A percentile compares a stretch with the other conserved stretches of the same genome.
phyloP scores from a whole-genome alignment of 2,797 vertebrate species.

The Neosilurus hyrtlii region DNA sequence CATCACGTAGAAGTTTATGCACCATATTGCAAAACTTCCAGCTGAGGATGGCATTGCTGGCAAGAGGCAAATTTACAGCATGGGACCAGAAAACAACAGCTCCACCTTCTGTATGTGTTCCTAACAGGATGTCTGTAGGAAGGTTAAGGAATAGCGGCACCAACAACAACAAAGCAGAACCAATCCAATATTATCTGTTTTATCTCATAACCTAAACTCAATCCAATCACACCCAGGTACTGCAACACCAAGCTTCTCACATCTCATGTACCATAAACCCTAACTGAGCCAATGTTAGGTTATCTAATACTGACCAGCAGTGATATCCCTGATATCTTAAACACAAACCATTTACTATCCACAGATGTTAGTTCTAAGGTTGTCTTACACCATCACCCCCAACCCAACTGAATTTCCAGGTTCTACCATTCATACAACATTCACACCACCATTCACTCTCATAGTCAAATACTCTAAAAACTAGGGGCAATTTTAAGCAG shows the following conservation, averaged over 20 bases:
- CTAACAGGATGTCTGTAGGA: conserved; percentile 83
- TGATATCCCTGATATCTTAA: not conserved
- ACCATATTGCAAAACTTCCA: conserved; percentile 98
- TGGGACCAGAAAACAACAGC: conserved; percentile 96
- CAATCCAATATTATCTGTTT: not conserved
- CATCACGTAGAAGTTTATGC: conserved; percentile 90
- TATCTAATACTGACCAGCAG: not conserved
- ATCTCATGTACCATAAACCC: not conserved
- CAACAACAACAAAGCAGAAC: not conserved
- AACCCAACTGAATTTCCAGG: not conserved
- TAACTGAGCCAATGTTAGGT: not conserved
- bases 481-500: too few relatives aligned
- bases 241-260: not conserved
- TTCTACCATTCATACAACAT: not conserved
- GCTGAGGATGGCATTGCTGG: conserved; percentile 91
- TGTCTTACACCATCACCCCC: not conserved
- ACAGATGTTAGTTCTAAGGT: not conserved
- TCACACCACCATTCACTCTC: too few relatives aligned
- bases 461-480: too few relatives aligned
- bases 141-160: conserved; percentile 74
- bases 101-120: conserved; percentile 88
- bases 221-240: not conserved
- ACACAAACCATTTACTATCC: not conserved
- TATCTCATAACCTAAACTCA: not conserved
- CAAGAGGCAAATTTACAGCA: conserved; percentile 83